Conservation (phyloP, 2,113 vertebrate genomes). For the Labeo rohita region DNA sequence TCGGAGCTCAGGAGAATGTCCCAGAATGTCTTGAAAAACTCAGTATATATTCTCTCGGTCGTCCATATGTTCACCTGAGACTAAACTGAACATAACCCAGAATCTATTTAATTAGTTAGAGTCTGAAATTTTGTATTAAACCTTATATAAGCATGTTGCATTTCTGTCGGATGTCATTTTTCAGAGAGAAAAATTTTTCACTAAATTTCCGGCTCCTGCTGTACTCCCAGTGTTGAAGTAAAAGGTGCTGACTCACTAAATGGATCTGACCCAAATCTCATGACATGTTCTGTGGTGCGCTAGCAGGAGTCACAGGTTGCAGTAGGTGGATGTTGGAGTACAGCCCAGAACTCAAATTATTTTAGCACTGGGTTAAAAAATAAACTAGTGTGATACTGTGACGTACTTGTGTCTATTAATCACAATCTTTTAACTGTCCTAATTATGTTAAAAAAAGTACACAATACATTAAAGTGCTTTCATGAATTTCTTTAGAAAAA, state of each 20-base stretch:
- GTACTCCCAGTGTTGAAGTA: neutral
- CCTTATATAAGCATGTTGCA: neutral
- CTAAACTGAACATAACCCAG: neutral
- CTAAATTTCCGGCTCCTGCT: neutral
- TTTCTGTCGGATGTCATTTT: conserved; percentile 6
- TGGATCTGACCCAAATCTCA: conserved; percentile 18
- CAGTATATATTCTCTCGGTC: neutral
- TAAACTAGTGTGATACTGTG: neutral
- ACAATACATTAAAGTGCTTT: neutral
- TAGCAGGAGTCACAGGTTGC: conserved; percentile 27
- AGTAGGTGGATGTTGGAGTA: conserved; percentile 19
- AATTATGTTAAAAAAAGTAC: neutral
- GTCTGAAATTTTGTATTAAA: neutral
- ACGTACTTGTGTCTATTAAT: neutral
- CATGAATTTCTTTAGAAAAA: neutral
- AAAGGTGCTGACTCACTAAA: conserved; percentile 32
- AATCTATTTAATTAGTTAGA: neutral
- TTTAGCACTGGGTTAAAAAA: neutral
- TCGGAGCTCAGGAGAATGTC: neutral
- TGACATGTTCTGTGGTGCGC: conserved; percentile 16
- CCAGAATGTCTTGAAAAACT: neutral
- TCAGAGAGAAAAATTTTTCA: neutral
- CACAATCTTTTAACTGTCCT: neutral
- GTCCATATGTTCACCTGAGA: neutral
- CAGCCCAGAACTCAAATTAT: conserved; percentile 1